Percentiles rank a stretch among this genome's conserved stretches.
phyloP scores from a whole-genome alignment of 2,888 invertebrate genomes.

The Operophtera brumata region DNA sequence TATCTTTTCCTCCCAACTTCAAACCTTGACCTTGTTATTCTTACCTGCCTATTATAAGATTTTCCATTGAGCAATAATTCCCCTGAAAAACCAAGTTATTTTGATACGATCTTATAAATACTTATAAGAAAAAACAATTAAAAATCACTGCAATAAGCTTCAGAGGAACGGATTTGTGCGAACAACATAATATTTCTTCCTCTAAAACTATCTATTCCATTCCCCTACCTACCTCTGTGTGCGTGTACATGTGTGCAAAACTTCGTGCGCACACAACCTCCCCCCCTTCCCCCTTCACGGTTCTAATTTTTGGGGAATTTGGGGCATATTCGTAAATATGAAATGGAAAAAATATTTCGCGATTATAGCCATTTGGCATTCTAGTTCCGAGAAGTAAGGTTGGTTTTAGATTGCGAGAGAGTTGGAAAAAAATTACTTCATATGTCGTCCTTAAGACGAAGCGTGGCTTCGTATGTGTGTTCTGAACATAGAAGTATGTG shows the following conservation, averaged over 20 bases:
- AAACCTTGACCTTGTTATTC: too few relatives aligned
- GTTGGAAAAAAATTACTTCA: slow-evolving; percentile 80
- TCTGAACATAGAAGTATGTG: slow-evolving; percentile 46
- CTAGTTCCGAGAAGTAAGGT: slow-evolving; percentile 47
- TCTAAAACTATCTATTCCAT: slow-evolving; percentile 73
- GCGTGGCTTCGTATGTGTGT: slow-evolving; percentile 80
- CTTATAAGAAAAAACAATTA: slow-evolving; percentile 23
- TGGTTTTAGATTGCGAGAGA: slow-evolving; percentile 43
- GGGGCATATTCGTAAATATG: slow-evolving; percentile 82
- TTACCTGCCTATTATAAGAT: too few relatives aligned
- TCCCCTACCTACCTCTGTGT: slow-evolving; percentile 36
- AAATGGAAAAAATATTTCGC: slow-evolving; percentile 81
- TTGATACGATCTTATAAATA: neutral
- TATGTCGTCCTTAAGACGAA: slow-evolving; percentile 82
- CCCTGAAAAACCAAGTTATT: too few relatives aligned
- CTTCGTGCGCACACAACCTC: slow-evolving; percentile 59
- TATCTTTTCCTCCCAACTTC: too few relatives aligned
- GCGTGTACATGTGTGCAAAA: slow-evolving; percentile 51
- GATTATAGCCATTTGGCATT: slow-evolving; percentile 48
- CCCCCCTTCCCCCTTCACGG: slow-evolving; percentile 74
- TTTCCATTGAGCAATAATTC: too few relatives aligned
- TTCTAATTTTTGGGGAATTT: slow-evolving; percentile 82
- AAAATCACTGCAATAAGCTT: slow-evolving; percentile 47
- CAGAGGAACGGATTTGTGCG: slow-evolving; percentile 48
- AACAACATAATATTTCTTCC: slow-evolving; percentile 67